Conservation (phyloP, 2,113 vertebrate genomes). For the Ascaphus truei region DNA sequence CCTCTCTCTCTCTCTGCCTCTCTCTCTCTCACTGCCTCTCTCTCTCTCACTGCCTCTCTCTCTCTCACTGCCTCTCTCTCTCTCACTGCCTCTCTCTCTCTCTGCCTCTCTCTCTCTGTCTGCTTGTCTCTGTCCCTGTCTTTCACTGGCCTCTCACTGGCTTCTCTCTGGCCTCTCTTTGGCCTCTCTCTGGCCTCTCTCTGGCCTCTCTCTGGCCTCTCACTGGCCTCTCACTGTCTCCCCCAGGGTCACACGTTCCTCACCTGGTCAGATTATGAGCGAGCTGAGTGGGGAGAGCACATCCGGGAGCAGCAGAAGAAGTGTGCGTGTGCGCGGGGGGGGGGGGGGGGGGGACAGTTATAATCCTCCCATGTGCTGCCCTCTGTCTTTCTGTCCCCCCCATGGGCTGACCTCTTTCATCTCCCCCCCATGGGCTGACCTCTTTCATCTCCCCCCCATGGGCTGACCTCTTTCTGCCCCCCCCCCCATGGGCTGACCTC, state of each 20-base stretch:
- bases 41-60: no score
- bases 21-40: no score
- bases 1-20: background rate
- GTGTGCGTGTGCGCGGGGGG: constrained; percentile 65
- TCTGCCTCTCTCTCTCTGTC: background rate
- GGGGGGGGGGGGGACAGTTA: no score
- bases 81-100: background rate
- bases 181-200: background rate
- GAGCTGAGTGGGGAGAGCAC: constrained; percentile 90
- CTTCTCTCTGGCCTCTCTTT: background rate
- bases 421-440: no score
- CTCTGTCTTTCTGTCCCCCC: no score
- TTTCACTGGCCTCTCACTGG: background rate
- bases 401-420: no score
- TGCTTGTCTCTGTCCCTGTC: background rate
- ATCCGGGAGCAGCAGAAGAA: constrained; percentile 97
- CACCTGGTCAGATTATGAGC: constrained; percentile 93
- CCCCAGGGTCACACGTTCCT: constrained; percentile 88
- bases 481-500: no score
- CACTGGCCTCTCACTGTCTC: background rate
- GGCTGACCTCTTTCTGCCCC: no score
- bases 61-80: background rate
- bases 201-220: background rate
- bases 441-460: no score
- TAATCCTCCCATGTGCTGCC: no score